phyloP scores from a whole-genome alignment of 2,797 vertebrate species.

The Darevskia nairensis region DNA sequence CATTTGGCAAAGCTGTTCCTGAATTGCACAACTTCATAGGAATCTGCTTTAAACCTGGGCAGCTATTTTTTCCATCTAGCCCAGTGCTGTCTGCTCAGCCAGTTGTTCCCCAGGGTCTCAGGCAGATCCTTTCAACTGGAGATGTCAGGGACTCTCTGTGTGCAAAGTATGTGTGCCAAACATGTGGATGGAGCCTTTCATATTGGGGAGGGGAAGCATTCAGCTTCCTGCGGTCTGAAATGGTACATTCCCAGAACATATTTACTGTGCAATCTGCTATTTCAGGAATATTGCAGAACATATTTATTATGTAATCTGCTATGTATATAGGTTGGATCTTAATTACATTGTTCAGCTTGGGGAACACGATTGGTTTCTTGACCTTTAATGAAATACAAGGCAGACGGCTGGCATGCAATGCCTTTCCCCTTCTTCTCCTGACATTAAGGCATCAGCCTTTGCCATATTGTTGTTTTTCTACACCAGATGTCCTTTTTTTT shows the following conservation, averaged over 20 bases:
- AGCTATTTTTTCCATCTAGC: no score
- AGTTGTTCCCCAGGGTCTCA: no score
- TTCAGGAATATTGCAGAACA: no score
- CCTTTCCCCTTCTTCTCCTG: constrained; percentile 15
- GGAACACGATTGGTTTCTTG: background rate
- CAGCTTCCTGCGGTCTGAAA: background rate
- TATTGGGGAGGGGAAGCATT: background rate
- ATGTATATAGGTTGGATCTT: constrained; percentile 11
- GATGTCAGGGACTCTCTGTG: no score
- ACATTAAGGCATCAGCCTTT: background rate
- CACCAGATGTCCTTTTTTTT: constrained; percentile 2
- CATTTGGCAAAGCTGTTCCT: no score
- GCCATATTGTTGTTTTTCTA: background rate
- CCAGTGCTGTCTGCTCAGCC: no score
- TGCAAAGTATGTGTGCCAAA: background rate
- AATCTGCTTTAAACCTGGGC: no score
- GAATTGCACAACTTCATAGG: no score
- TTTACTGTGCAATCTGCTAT: background rate
- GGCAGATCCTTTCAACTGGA: no score
- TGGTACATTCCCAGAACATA: background rate
- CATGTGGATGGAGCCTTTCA: background rate
- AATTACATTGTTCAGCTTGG: background rate
- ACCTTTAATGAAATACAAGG: background rate
- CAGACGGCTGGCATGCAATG: background rate
- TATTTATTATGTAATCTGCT: constrained; percentile 31